Evolutionary conservation across 2,797 vertebrate genomes (phyloP).

Genomic region (Necrosyrtes monachus): DNA sequence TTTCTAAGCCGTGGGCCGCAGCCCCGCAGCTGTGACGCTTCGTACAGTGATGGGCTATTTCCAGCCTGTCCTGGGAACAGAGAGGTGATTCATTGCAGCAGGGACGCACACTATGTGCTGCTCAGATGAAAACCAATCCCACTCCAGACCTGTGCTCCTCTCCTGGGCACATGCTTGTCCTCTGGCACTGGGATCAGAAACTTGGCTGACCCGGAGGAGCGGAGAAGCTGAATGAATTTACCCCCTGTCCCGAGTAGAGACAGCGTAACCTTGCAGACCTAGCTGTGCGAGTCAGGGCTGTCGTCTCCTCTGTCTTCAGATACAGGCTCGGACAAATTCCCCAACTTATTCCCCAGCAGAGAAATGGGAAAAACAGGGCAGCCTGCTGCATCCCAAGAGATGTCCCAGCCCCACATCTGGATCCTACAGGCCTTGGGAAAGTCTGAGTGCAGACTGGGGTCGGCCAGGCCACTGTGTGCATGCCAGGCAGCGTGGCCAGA

Average conservation of each 20-base stretch:
- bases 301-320: not conserved
- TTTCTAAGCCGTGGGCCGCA: not conserved
- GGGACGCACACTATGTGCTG: constrained; percentile 60
- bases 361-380: not conserved
- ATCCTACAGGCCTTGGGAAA: not conserved
- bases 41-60: constrained; percentile 58
- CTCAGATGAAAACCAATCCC: constrained; percentile 68
- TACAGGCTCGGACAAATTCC: accelerated
- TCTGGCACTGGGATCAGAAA: not conserved
- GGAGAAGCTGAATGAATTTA: constrained; percentile 52
- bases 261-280: not conserved
- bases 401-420: not conserved
- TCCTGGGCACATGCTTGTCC: not conserved
- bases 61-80: constrained; percentile 42
- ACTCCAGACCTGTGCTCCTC: not conserved
- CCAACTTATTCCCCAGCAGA: not conserved
- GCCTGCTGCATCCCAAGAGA: not conserved
- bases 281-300: accelerated
- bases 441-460: not conserved
- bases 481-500: accelerated
- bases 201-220: not conserved
- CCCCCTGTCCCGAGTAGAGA: not conserved
- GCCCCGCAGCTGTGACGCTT: not conserved
- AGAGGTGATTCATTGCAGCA: constrained; percentile 34
- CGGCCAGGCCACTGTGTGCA: accelerated